Evolutionary conservation across 2,797 vertebrate species (phyloP).

Genomic region (Phrynocephalus forsythii): DNA sequence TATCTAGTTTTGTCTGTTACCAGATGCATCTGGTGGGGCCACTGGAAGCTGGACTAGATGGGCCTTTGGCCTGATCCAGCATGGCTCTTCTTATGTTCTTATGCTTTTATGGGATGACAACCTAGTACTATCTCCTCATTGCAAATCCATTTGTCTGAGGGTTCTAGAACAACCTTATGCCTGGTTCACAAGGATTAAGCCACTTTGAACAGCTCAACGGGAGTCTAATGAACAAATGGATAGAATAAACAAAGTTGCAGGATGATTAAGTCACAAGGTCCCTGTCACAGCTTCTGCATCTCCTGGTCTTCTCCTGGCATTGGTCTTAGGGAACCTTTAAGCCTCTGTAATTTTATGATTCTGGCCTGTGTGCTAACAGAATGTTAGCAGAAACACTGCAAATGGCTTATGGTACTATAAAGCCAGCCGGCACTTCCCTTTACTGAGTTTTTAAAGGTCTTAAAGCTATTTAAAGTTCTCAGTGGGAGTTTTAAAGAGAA

Average conservation of each 20-base stretch:
- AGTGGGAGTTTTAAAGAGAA: slow-evolving; percentile 2
- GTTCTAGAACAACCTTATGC: too few species aligned
- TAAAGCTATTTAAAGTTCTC: slow-evolving; percentile 35
- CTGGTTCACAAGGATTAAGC: not conserved
- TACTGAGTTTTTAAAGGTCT: slow-evolving; percentile 28
- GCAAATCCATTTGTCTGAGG: too few species aligned
- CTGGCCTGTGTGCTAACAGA: not conserved
- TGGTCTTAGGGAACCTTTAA: not conserved
- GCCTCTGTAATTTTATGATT: not conserved
- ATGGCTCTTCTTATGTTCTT: too few species aligned
- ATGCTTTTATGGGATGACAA: too few species aligned
- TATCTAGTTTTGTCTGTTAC: too few species aligned
- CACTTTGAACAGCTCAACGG: not conserved
- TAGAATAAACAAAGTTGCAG: not conserved
- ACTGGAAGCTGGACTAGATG: too few species aligned
- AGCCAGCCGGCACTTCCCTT: not conserved
- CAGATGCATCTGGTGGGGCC: too few species aligned
- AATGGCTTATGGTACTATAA: slow-evolving; percentile 28
- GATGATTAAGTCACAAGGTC: not conserved
- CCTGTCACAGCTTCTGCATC: not conserved
- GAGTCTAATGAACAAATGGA: not conserved
- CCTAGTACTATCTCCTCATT: too few species aligned
- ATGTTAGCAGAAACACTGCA: not conserved
- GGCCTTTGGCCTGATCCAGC: too few species aligned
- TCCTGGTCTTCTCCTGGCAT: slow-evolving; percentile 2